Percentiles rank a stretch among this genome's conserved stretches.
These are phyloP conservation scores for Idaea dimidiata DNA, from an alignment of 2,888 invertebrate species.

Conservation along the genomic window DNA sequence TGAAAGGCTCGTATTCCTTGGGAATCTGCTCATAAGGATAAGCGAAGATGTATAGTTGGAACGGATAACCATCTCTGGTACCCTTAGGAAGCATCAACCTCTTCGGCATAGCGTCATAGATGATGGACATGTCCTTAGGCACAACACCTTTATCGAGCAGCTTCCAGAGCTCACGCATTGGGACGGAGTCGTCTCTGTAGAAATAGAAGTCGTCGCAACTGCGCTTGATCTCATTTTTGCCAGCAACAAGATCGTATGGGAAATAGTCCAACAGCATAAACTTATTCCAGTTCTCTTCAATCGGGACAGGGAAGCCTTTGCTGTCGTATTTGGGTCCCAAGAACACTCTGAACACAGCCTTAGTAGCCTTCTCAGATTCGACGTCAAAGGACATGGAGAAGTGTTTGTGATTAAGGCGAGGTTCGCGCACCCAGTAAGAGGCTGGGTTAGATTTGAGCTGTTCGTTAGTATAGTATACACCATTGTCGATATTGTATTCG, in stretches of 20 bases:
- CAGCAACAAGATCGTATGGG: conserved; percentile 79
- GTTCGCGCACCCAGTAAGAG: conserved; percentile 81
- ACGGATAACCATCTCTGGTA: conserved; percentile 83
- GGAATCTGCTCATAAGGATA: conserved; percentile 73
- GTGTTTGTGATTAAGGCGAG: conserved; percentile 85
- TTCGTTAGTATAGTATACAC: conserved; percentile 49
- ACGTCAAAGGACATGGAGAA: conserved; percentile 83
- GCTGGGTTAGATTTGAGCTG: conserved; percentile 57
- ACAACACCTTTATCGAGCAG: conserved; percentile 77
- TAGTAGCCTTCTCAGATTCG: conserved; percentile 78
- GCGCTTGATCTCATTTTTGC: conserved; percentile 84
- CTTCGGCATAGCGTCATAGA: conserved; percentile 83
- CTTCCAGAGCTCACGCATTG: conserved; percentile 81
- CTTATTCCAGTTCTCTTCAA: conserved; percentile 80
- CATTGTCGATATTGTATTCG: conserved; percentile 82
- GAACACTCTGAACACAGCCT: conserved; percentile 83
- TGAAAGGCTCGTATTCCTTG: conserved; percentile 49
- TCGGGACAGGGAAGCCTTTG: conserved; percentile 68
- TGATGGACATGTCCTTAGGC: conserved; percentile 74
- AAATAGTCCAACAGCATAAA: conserved; percentile 83
- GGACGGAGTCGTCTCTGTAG: conserved; percentile 82
- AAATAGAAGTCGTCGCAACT: conserved; percentile 83
- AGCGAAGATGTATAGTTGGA: conserved; percentile 83
- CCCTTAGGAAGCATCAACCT: conserved; percentile 88
- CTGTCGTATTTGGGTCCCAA: conserved; percentile 86